Evolutionary conservation across 2,113 vertebrate genomes (phyloP).

Genomic region (Oryzias melastigma): DNA sequence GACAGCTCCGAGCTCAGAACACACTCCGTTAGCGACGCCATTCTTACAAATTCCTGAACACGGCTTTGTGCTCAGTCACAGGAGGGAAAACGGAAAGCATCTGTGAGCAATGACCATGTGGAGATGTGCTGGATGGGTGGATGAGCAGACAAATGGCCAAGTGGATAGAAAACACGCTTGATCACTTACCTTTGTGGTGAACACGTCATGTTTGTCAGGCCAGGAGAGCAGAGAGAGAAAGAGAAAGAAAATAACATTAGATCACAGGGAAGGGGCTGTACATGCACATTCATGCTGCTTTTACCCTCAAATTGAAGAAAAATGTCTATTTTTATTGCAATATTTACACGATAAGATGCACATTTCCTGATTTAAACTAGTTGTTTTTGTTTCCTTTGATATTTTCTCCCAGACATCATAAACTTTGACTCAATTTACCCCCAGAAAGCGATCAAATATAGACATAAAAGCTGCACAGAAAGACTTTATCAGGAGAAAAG

Average conservation of each 20-base stretch:
- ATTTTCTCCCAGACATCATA: no score
- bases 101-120: slow-evolving; percentile 26
- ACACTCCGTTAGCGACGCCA: slow-evolving; percentile 56
- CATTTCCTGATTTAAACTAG: no score
- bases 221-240: slow-evolving; percentile 8
- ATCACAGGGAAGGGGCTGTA: not conserved
- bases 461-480: no score
- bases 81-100: slow-evolving; percentile 10
- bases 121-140: not conserved
- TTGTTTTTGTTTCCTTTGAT: no score
- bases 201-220: not conserved
- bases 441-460: no score
- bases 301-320: no score
- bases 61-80: slow-evolving; percentile 50
- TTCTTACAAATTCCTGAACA: slow-evolving; percentile 49
- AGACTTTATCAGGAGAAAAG: no score
- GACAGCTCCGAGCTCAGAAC: slow-evolving; percentile 48
- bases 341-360: no score
- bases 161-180: not conserved
- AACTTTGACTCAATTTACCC: no score
- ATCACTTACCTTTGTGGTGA: slow-evolving; percentile 55
- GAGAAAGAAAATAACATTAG: slow-evolving; percentile 7
- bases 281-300: not conserved
- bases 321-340: no score
- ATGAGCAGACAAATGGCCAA: not conserved